Conservation (phyloP, 1,140 invertebrate genomes). For the Euwallacea similis region DNA sequence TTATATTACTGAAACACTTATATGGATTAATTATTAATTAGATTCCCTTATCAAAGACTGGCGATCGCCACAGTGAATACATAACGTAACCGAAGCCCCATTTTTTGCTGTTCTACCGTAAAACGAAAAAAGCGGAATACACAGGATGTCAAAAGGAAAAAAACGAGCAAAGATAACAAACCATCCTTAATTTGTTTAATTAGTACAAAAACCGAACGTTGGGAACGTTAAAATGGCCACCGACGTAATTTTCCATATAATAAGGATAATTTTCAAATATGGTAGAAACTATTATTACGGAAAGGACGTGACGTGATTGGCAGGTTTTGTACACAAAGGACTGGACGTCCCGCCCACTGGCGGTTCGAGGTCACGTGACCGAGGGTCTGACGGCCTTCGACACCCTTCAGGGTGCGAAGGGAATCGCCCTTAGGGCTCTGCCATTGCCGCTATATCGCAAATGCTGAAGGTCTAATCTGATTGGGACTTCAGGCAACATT, state of each 20-base stretch:
- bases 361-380: constrained; percentile 35
- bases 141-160: constrained; percentile 25
- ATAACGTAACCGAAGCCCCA: not conserved
- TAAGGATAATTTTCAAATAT: constrained; percentile 53
- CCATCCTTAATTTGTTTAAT: constrained; percentile 35
- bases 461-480: constrained; percentile 2
- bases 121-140: constrained; percentile 4
- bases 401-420: constrained; percentile 31
- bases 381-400: constrained; percentile 17
- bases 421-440: constrained; percentile 11
- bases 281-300: constrained; percentile 49
- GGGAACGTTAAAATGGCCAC: constrained; percentile 48
- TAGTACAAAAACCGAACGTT: constrained; percentile 26
- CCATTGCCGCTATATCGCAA: not conserved
- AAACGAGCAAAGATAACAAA: constrained; percentile 15
- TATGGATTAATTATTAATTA: constrained; percentile 3
- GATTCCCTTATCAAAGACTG: not conserved
- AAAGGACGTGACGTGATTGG: constrained; percentile 44
- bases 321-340: constrained; percentile 36
- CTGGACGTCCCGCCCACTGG: constrained; percentile 39
- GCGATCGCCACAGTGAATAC: not conserved
- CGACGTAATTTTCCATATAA: constrained; percentile 50
- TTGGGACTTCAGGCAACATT: not conserved
- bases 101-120: not conserved
- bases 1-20: not conserved